Conservation (phyloP, 2,797 vertebrate species). For the Sebastes oblongus region DNA sequence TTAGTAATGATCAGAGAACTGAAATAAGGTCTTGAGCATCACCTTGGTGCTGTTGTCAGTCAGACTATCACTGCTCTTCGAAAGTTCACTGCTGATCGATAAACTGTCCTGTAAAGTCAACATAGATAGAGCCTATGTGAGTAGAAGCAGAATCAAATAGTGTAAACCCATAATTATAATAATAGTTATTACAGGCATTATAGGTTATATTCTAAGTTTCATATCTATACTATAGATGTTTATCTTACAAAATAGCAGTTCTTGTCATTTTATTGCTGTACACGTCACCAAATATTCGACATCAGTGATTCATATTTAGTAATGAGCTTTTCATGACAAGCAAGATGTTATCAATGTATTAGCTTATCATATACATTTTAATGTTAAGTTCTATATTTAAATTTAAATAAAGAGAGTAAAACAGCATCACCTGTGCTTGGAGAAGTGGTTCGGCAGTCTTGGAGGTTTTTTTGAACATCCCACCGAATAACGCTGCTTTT, state of each 20-base stretch:
- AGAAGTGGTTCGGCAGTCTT: conserved; percentile 33
- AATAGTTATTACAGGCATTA: too few species aligned
- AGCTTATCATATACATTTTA: too few species aligned
- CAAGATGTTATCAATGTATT: too few species aligned
- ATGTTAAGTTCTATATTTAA: background rate
- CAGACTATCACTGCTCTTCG: conserved; percentile 60
- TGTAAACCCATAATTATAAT: background rate
- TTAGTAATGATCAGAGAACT: background rate
- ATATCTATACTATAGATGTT: background rate
- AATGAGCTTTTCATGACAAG: background rate
- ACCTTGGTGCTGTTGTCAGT: conserved; percentile 53
- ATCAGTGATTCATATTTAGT: background rate
- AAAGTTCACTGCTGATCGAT: conserved; percentile 44
- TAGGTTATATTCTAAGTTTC: background rate
- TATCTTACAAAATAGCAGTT: background rate
- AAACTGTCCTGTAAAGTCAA: conserved; percentile 48
- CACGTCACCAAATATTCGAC: background rate
- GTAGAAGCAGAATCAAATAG: background rate
- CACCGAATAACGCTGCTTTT: conserved; percentile 56
- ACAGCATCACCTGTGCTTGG: conserved; percentile 40
- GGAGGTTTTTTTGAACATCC: conserved; percentile 64
- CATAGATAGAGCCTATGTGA: background rate
- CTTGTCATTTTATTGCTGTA: background rate
- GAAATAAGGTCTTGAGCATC: background rate
- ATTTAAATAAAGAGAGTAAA: background rate